Base-by-base conservation (phyloP, 2,113 vertebrate genomes). In the Caloenas nicobarica region DNA sequence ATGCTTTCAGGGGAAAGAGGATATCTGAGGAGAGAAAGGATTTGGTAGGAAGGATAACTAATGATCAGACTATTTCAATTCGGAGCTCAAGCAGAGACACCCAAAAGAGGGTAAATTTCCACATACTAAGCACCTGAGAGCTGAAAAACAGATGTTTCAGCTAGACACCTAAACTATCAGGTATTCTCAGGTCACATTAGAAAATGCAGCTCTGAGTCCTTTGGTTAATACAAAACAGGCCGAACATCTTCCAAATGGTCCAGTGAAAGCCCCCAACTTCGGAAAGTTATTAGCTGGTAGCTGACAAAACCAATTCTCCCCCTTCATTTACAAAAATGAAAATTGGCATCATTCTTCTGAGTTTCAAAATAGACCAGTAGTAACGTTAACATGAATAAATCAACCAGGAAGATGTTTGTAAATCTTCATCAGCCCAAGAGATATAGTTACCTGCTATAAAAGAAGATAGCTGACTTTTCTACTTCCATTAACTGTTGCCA, bases 361-460 rank as follows among this genome's bases (percentile, higher is more conserved):
- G 40, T 86, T 94, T 88, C 78, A 86, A 88, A 96, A 92, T 33
- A 92, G 73, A 76, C 34, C 79, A 72, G 61, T 19, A 92, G 73
- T 84, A 80, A 92, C 7, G 22, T 62, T 94, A 86, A 84, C 44
- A 60, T 46, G 36, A 90, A 93, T 92, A 95, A 93, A 96, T 91
- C 93, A 92, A 29, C 48, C 15, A 23, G 86, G 81, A 95, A 93
- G 81, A 93, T 76, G 54, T 91, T 77, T 94, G 91, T 89, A 95
- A 93, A 92, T 85, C 77, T 81, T 87, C 46, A 95, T 93, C 81
- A 66, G 57, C 54, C 73, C 62, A 72, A 81, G 50, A 88, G 91
- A 92, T 92, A 94, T 16, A 66, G 77, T 89, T 92, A 96, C 95
- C 94, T 96, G 86, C 83, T 94, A 65, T 81, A 93, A 93, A 95